Evolutionary conservation across 92 coral and sea anemone genomes (phyloP).

Genomic region (Virgularia gustaviana): DNA sequence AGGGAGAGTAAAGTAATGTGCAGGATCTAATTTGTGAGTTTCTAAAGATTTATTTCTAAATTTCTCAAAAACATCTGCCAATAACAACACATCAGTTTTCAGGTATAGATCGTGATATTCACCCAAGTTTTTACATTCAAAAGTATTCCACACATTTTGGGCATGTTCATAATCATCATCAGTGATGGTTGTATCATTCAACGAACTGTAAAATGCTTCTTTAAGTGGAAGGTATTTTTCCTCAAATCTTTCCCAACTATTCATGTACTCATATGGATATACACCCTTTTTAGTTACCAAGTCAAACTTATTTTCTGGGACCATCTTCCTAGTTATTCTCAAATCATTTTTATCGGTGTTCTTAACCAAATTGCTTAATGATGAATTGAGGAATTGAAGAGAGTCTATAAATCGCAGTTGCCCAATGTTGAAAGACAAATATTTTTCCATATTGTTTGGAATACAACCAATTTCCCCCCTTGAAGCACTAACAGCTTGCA

Average conservation of each 20-base stretch:
- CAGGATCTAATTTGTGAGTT: constrained; percentile 29
- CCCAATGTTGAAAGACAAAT: not conserved
- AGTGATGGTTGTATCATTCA: not conserved
- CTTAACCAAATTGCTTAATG: not conserved
- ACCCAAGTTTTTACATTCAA: not conserved
- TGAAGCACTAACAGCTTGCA: no score
- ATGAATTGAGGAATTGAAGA: not conserved
- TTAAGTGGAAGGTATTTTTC: constrained; percentile 4
- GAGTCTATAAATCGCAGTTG: not conserved
- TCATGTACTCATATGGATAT: constrained; percentile 24
- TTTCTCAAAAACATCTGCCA: constrained; percentile 39
- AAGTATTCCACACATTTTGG: not conserved
- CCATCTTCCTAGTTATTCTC: not conserved
- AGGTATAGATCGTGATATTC: no score
- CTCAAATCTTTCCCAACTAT: not conserved
- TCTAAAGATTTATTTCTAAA: constrained; percentile 5
- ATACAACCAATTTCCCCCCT: not conserved
- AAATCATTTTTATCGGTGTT: not conserved
- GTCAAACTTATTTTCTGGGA: not conserved
- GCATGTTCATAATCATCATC: constrained; percentile 7
- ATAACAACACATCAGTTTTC: no score
- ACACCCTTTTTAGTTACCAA: constrained; percentile 7
- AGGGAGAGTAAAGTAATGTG: constrained; percentile 19
- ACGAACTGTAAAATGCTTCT: not conserved
- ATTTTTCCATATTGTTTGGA: not conserved